Evolutionary conservation across 2,113 vertebrate genomes (phyloP), one percentile per base, ranked within the genome.

Genomic region (Hiodon alosoides): DNA sequence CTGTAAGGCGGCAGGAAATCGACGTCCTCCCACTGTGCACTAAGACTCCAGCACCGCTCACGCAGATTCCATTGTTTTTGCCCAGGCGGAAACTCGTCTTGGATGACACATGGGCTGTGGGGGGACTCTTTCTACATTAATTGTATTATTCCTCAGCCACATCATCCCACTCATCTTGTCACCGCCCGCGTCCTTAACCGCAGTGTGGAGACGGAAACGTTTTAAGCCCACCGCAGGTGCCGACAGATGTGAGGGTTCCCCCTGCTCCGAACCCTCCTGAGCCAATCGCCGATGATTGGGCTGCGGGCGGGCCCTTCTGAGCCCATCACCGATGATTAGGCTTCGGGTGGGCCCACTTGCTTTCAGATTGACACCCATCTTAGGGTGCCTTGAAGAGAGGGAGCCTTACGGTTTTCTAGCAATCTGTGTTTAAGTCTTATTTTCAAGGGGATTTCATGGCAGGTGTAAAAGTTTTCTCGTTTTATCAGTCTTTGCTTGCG

Each of bases 41-140:
- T 13, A 13, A 13, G 4, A 46, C 10, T 8, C 10, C 31, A 13
- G 14, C 14, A 16, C 53, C 9, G 46, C 31, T 59, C 64, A 60
- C 59, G 53, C 51, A 50, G 55, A 59, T 75, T 59, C 67, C 7
- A 48, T 47, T 16, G 62, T 52, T 13, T 66, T n/a, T 4, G 4
- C 69, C 58, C 54, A 57, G 69, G 69, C 51, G 16, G 13, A 57
- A 67, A 7, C 57, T 8, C 9, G 54, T n/a, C 17, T 75, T 64
- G 7, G n/a, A 1, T 17, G 67, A 5, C 67, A 69, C 50, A 7
- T 53, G n/a, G 14, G 67, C 67, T 17, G 67, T 9, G n/a, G 13
- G 67, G 8, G 16, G 47, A 75, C 46, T 67, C 31, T 75, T 59
- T 58, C 67, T 11, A 50, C 65, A 58, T 58, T 68, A 57, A 68